These are phyloP conservation scores for Leptoclinus maculatus DNA, from an alignment of 2,797 vertebrate species.

Conservation along the genomic window DNA sequence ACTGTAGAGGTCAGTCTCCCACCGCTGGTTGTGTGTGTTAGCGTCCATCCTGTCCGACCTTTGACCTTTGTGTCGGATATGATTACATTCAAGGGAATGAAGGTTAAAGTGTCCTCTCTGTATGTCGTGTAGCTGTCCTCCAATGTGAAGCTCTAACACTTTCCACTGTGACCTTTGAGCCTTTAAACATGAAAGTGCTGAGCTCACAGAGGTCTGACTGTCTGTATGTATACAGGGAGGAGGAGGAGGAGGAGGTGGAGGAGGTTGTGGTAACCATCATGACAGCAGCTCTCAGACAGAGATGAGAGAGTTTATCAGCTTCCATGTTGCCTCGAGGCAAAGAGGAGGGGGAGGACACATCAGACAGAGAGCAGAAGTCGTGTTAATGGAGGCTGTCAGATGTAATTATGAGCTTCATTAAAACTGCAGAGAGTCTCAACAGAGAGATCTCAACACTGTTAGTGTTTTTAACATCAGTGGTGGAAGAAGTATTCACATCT, in stretches of 20 bases:
- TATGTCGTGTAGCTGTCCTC: neutral
- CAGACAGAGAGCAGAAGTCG: constrained; percentile 43
- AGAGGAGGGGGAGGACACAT: constrained; percentile 27
- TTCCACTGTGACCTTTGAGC: constrained; percentile 23
- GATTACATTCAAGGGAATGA: neutral
- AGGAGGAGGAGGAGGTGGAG: constrained; percentile 14
- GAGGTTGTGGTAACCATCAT: constrained; percentile 38
- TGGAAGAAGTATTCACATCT: neutral
- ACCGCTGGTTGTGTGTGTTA: neutral
- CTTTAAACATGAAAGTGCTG: constrained; percentile 1
- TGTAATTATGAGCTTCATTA: constrained; percentile 58
- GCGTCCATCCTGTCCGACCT: neutral
- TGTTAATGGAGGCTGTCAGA: constrained; percentile 52
- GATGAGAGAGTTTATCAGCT: constrained; percentile 49
- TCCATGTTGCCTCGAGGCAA: constrained; percentile 42
- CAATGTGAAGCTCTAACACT: neutral
- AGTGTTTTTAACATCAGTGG: neutral
- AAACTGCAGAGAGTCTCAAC: constrained; percentile 25
- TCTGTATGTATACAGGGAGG: neutral
- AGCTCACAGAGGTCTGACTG: constrained; percentile 1
- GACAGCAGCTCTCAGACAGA: constrained; percentile 34
- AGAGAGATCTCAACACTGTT: constrained; percentile 11
- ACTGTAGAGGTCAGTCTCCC: neutral
- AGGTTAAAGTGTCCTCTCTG: constrained; percentile 4
- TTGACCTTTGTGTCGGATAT: constrained; percentile 16